Evolutionary conservation across 1,140 invertebrate genomes (phyloP).

Genomic region (Rhyzopertha dominica): DNA sequence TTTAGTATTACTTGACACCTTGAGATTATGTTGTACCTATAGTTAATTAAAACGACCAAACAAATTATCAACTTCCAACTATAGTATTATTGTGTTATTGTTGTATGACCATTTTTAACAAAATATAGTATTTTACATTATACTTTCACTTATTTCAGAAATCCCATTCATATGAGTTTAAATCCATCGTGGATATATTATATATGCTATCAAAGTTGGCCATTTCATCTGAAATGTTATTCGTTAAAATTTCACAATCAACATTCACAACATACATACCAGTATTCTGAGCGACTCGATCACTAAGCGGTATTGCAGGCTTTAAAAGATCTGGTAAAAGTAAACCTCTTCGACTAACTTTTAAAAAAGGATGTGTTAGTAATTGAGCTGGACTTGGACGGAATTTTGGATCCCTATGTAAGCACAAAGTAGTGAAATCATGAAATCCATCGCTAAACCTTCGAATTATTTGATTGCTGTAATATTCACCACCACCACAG

Average conservation of each 20-base stretch:
- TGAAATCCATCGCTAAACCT: slow-evolving; percentile 71
- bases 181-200: slow-evolving; percentile 42
- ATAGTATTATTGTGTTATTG: too few relatives aligned
- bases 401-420: slow-evolving; percentile 58
- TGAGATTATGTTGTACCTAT: too few relatives aligned
- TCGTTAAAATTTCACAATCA: slow-evolving; percentile 5
- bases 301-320: slow-evolving; percentile 50
- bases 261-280: slow-evolving; percentile 32
- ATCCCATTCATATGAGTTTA: slow-evolving; percentile 48
- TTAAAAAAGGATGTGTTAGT: slow-evolving; percentile 71
- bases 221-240: slow-evolving; percentile 40
- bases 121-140: too few relatives aligned
- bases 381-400: slow-evolving; percentile 62
- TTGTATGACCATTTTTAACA: too few relatives aligned
- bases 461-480: slow-evolving; percentile 45
- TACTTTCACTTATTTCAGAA: slow-evolving; percentile 40
- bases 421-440: slow-evolving; percentile 65
- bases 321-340: slow-evolving; percentile 50
- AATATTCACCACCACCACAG: slow-evolving; percentile 35
- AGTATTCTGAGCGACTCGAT: slow-evolving; percentile 43
- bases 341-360: slow-evolving; percentile 50
- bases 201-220: slow-evolving; percentile 41
- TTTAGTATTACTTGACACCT: too few relatives aligned
- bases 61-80: too few relatives aligned
- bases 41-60: too few relatives aligned